Percentiles rank a stretch among this genome's conserved stretches.
These are phyloP conservation scores for Microctonus brassicae DNA, from an alignment of 2,888 invertebrate genomes.

Conservation along the genomic window DNA sequence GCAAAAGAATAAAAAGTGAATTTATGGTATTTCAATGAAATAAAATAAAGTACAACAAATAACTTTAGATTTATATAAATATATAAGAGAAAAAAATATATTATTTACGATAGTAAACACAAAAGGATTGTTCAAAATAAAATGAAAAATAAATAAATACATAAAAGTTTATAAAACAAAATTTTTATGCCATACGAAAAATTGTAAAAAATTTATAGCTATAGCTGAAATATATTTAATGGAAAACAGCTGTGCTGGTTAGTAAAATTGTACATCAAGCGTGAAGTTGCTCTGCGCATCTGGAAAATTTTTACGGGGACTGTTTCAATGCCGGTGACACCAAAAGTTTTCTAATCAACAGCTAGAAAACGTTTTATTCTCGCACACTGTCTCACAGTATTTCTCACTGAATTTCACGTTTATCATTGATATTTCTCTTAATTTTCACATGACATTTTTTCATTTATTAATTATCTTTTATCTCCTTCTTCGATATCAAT, in stretches of 20 bases:
- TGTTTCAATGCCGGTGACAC: slow-evolving; percentile 14
- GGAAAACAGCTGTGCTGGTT: neutral
- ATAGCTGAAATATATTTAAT: neutral
- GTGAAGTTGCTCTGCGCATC: neutral
- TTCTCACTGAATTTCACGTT: too few relatives aligned
- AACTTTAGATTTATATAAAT: too few relatives aligned
- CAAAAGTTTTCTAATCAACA: slow-evolving; percentile 27
- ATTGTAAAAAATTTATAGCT: neutral
- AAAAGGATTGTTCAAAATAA: neutral
- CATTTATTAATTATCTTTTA: neutral
- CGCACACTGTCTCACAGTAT: slow-evolving; percentile 3
- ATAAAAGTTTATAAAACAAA: neutral
- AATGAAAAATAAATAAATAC: neutral
- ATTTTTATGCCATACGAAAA: neutral
- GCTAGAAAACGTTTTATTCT: slow-evolving; percentile 11
- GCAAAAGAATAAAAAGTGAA: neutral
- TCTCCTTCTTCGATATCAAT: neutral
- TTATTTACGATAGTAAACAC: neutral
- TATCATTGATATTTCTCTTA: too few relatives aligned
- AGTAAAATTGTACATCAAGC: neutral
- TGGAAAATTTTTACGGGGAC: slow-evolving; percentile 10
- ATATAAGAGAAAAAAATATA: neutral
- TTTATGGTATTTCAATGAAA: neutral
- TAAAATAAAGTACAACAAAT: neutral
- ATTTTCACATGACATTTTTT: slow-evolving; percentile 22